Base-by-base conservation (phyloP, 1,140 invertebrate species). In the Drosophila miranda region DNA sequence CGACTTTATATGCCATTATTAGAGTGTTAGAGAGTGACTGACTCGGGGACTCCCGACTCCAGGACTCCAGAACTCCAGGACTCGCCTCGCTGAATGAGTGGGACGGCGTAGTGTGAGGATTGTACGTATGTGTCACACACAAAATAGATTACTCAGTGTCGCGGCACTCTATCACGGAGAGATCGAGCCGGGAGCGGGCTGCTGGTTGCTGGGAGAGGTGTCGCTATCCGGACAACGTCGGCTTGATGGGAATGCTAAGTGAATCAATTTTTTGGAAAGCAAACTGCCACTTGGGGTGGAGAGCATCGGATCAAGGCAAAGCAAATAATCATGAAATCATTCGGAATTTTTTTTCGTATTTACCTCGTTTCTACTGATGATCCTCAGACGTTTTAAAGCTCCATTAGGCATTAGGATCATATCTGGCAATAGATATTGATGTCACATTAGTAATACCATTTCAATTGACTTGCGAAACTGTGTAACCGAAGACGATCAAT, bases 61-160 rank as follows among this genome's bases (percentile, higher is more conserved):
- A 21, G 11, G n/a, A 59, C 43, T 21, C 21, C 23, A 9, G 19
- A 1, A 9, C 43, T 6, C 23, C 46, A 42, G 13, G 9, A 59
- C 43, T 16, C 19, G 16, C 19, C n/a, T 42, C 43, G 2, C 14
- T 43, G 61, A 11, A 11, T 11, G 30, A 28, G 43, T 66, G 34
- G 41, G 19, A 30, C 46, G 49, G 30, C 13, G n/a, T 23, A 44
- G n/a, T 11, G n/a, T 13, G 46, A 13, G 44, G 14, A 16, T 11
- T 16, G 11, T 19, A 34, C 48, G 38, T 66, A 34, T 42, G 41
- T 53, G 41, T 19, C 30, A 8, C 28, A 30, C 79, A 87, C 71
- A 75, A 84, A 84, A 84, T 84, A 77, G 81, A 84, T 84, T 84
- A 84, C 81, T 84, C 81, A 86, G 77, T 81, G 81, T 86, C 81